These are phyloP conservation scores for Tinamus major DNA, from an alignment of 2,797 vertebrate genomes.

Conservation along the genomic window DNA sequence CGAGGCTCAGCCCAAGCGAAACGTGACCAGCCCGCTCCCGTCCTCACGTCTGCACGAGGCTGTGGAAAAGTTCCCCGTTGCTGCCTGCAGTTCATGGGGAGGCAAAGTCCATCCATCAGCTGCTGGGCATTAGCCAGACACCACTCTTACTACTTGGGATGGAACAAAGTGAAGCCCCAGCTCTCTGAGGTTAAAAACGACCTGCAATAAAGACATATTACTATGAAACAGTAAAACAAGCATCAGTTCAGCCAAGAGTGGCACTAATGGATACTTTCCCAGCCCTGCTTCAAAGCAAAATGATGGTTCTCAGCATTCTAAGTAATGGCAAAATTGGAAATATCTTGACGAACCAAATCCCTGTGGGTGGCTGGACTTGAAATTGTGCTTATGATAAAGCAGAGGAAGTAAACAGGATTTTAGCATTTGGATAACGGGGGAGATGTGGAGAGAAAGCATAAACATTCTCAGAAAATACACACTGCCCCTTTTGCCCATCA, in stretches of 20 bases:
- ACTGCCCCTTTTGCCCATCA: neutral
- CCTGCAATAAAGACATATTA: neutral
- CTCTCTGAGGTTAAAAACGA: neutral
- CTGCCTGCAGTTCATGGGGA: neutral
- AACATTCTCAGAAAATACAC: neutral
- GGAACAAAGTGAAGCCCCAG: neutral
- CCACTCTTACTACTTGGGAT: neutral
- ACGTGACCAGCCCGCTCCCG: neutral
- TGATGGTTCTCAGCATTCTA: slow-evolving; percentile 42
- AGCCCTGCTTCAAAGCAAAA: neutral
- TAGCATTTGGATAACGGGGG: neutral
- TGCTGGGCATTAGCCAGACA: neutral
- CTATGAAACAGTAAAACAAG: neutral
- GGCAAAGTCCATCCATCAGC: neutral
- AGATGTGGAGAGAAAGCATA: neutral
- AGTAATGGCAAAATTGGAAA: slow-evolving; percentile 16
- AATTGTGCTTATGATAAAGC: neutral
- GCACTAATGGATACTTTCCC: slow-evolving; percentile 31
- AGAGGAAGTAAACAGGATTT: neutral
- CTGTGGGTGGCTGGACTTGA: neutral
- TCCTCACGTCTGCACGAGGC: neutral
- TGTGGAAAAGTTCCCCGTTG: neutral
- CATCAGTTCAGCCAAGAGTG: neutral
- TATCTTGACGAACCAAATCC: neutral
- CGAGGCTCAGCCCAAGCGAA: neutral